Conservation (phyloP, 2,113 vertebrate species). For the Datnioides undecimradiatus region DNA sequence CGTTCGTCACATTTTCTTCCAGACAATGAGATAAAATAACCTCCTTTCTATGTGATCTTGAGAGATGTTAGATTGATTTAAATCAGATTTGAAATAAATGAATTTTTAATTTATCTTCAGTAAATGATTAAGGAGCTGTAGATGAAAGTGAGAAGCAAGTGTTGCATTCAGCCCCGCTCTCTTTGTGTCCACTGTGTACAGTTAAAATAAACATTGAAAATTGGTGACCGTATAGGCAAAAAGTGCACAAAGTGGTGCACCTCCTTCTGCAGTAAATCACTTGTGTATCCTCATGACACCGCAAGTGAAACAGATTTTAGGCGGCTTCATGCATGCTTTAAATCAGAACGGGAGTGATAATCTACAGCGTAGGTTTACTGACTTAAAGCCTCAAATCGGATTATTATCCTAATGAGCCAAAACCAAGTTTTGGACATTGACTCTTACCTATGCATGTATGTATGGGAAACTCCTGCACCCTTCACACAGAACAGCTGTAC, state of each 20-base stretch:
- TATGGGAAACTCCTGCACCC: conserved; percentile 59
- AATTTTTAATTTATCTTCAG: neutral
- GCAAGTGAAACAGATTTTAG: neutral
- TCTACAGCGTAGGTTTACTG: conserved; percentile 23
- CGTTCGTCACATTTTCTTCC: neutral
- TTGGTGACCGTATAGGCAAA: neutral
- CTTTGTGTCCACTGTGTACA: neutral
- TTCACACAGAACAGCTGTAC: conserved; percentile 68
- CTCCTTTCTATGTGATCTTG: neutral
- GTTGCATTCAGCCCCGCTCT: neutral
- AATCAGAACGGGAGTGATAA: conserved; percentile 36
- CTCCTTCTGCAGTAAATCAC: neutral
- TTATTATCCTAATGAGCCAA: conserved; percentile 43
- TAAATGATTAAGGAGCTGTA: neutral
- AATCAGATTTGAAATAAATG: neutral
- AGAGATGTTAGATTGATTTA: neutral
- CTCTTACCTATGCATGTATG: conserved; percentile 63
- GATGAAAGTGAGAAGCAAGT: neutral
- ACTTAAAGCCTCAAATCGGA: conserved; percentile 42
- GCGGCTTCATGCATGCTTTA: conserved; percentile 2
- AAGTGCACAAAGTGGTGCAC: neutral
- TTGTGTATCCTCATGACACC: neutral
- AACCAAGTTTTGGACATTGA: conserved; percentile 38
- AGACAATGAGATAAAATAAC: neutral
- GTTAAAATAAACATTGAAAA: conserved; percentile 4